Conservation (phyloP, 64 coral and sea anemone genomes). For the Dendrophyllia cribrosa region DNA sequence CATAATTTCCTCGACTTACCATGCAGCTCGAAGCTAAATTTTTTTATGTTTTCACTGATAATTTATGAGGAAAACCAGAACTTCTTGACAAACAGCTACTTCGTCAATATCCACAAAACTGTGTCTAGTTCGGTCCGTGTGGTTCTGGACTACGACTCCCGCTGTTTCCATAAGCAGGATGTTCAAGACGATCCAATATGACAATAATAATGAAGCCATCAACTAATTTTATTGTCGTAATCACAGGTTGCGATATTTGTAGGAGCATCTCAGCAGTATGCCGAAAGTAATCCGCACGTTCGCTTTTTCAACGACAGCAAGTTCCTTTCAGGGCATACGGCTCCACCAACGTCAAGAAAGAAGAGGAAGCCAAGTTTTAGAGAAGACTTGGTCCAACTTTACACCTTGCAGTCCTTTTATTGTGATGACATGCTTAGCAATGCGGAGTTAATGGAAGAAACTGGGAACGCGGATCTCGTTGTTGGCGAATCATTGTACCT, state of each 20-base stretch:
- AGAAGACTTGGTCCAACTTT: neutral
- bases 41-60: no score
- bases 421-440: constrained; percentile 45
- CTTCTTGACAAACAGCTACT: no score
- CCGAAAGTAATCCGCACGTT: neutral
- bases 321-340: neutral
- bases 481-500: constrained; percentile 47
- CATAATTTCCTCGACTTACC: no score
- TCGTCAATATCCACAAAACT: no score
- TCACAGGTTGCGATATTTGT: constrained; percentile 1
- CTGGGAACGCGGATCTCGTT: constrained; percentile 6
- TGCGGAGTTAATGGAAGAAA: constrained; percentile 10
- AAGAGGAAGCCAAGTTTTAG: neutral
- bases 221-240: neutral
- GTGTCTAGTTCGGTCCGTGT: no score
- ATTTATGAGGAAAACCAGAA: no score
- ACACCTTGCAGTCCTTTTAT: neutral
- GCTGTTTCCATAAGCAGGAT: no score
- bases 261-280: neutral
- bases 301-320: constrained; percentile 28
- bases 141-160: no score
- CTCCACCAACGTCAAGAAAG: neutral
- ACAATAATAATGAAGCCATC: no score
- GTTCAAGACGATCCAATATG: no score
- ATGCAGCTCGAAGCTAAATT: no score